Conservation (phyloP, 2,888 invertebrate species). For the Stenotaenia linearis region DNA sequence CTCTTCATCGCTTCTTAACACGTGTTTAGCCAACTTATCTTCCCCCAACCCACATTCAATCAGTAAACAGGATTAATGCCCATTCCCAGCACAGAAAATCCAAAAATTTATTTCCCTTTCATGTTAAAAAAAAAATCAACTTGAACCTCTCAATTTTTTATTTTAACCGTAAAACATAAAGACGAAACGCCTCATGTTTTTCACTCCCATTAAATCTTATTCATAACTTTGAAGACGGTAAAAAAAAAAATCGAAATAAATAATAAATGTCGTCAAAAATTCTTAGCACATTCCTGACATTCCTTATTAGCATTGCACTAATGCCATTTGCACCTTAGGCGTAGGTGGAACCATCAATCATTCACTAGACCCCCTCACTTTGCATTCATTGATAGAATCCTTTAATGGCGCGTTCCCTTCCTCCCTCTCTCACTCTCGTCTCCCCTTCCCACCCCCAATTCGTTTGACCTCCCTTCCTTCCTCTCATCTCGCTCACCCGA, state of each 20-base stretch:
- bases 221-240: neutral
- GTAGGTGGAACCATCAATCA: constrained; percentile 18
- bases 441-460: neutral
- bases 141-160: neutral
- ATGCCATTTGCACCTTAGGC: constrained; percentile 23
- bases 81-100: too few species aligned
- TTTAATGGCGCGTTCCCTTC: constrained; percentile 26
- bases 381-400: constrained; percentile 26
- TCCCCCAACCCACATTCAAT: too few species aligned
- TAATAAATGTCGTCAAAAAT: constrained; percentile 10
- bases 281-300: constrained; percentile 24
- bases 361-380: constrained; percentile 18
- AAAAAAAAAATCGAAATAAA: neutral
- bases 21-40: too few species aligned
- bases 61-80: too few species aligned
- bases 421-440: neutral
- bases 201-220: constrained; percentile 11
- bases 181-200: constrained; percentile 1
- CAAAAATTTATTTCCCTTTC: too few species aligned
- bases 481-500: constrained; percentile 4
- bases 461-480: neutral
- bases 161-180: neutral
- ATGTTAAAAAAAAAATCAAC: too few species aligned
- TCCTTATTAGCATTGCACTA: constrained; percentile 26
- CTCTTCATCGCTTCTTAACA: too few species aligned